Evolutionary conservation across 2,888 invertebrate genomes (phyloP).

Genomic region (Melangyna quadrimaculata): DNA sequence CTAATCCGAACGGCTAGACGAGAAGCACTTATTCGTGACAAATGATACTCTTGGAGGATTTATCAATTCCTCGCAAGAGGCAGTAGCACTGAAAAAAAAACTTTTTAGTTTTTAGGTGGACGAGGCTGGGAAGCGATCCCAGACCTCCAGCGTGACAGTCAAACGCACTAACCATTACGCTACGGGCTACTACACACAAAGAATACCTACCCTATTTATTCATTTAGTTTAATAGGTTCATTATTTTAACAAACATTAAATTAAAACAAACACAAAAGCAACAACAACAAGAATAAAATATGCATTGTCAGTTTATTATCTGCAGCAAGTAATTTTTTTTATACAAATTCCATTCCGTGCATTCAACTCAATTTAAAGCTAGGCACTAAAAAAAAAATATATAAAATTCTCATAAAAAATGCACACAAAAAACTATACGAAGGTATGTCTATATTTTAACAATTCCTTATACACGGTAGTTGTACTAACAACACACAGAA

Average conservation of each 20-base stretch:
- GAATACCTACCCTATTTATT: not conserved
- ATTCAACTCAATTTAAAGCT: conserved; percentile 38
- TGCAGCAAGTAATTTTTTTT: conserved; percentile 10
- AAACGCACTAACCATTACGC: too few relatives aligned
- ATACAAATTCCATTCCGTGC: conserved; percentile 38
- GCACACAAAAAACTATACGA: not conserved
- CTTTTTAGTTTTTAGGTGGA: too few relatives aligned
- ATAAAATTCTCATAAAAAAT: conserved; percentile 1
- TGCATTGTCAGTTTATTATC: conserved; percentile 23
- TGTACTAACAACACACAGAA: not conserved
- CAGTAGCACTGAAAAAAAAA: too few relatives aligned
- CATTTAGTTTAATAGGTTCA: conserved; percentile 10
- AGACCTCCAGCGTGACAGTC: too few relatives aligned
- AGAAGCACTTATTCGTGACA: too few relatives aligned
- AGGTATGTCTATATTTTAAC: conserved; percentile 1
- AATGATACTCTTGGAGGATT: too few relatives aligned
- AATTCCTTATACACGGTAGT: not conserved
- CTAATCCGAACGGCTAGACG: too few relatives aligned
- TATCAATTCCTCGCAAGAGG: too few relatives aligned
- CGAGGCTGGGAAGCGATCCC: too few relatives aligned
- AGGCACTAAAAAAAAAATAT: not conserved
- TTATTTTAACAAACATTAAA: conserved; percentile 32
- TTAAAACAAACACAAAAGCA: not conserved
- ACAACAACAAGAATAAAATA: not conserved
- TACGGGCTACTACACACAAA: too few relatives aligned